phyloP scores from a whole-genome alignment of 92 coral and sea anemone species.

The Chrysogorgia sp. region DNA sequence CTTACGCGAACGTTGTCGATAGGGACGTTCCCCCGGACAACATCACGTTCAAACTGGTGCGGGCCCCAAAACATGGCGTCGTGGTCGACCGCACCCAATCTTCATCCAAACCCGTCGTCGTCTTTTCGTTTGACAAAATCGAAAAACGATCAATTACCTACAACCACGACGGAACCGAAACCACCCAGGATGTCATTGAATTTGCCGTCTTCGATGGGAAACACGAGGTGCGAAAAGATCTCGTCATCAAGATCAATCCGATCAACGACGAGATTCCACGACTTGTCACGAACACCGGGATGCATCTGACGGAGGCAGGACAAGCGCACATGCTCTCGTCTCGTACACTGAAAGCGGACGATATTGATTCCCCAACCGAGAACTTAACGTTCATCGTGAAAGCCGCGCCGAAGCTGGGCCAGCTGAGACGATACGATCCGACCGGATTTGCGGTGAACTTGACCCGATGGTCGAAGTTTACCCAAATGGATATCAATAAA shows the following conservation, averaged over 20 bases:
- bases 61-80: constrained; percentile 82
- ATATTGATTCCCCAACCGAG: constrained; percentile 81
- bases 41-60: constrained; percentile 65
- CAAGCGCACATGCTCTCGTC: constrained; percentile 82
- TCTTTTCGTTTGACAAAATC: constrained; percentile 78
- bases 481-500: constrained; percentile 70
- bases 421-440: constrained; percentile 58
- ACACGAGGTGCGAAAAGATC: constrained; percentile 73
- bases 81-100: constrained; percentile 73
- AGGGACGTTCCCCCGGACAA: constrained; percentile 77
- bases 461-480: constrained; percentile 59
- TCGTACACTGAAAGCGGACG: constrained; percentile 70
- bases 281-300: constrained; percentile 73
- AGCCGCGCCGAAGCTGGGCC: constrained; percentile 71
- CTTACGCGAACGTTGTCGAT: constrained; percentile 79
- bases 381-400: constrained; percentile 76
- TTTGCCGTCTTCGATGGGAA: constrained; percentile 78
- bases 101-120: constrained; percentile 56
- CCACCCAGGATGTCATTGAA: constrained; percentile 67
- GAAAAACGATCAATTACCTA: constrained; percentile 76
- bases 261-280: constrained; percentile 92
- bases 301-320: constrained; percentile 66
- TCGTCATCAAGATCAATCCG: constrained; percentile 67
- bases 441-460: constrained; percentile 68
- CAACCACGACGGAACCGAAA: constrained; percentile 90